Percentiles rank a stretch among this genome's conserved stretches.
Conservation (phyloP, 1,140 invertebrate species). For the Cataglyphis hispanica region DNA sequence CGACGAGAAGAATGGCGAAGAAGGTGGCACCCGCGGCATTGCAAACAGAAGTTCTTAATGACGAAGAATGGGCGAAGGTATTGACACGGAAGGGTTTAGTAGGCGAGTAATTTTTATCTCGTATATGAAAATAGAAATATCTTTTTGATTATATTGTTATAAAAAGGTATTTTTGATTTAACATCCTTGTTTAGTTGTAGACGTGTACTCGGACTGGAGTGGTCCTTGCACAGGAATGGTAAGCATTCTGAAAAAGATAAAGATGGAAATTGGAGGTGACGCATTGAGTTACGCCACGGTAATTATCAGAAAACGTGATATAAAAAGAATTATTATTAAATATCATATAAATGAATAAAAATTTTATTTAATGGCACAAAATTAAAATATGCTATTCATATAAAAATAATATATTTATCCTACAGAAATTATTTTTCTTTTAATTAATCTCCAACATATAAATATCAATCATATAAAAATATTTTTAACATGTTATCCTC, state of each 20-base stretch:
- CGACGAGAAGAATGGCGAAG: conserved; percentile 87
- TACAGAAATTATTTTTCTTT: neutral
- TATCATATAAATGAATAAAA: conserved; percentile 16
- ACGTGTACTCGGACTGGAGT: conserved; percentile 97
- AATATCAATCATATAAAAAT: neutral
- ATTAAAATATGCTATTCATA: neutral
- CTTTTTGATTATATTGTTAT: conserved; percentile 5
- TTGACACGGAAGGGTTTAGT: conserved; percentile 92
- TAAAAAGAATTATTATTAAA: conserved; percentile 11
- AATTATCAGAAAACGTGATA: conserved; percentile 76
- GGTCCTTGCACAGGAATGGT: conserved; percentile 96
- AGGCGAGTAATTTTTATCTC: conserved; percentile 86
- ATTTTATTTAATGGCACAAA: neutral
- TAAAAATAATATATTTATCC: neutral
- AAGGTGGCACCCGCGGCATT: conserved; percentile 92
- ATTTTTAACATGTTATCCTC: neutral
- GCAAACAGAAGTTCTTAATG: conserved; percentile 93
- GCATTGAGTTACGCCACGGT: conserved; percentile 93
- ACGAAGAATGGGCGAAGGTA: conserved; percentile 95
- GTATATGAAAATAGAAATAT: neutral
- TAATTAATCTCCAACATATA: neutral
- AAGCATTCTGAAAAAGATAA: conserved; percentile 94
- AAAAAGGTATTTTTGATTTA: conserved; percentile 1
- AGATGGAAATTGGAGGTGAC: conserved; percentile 95
- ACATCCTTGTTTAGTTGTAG: conserved; percentile 89